A percentile compares a stretch with the other conserved stretches of the same genome.
Evolutionary conservation across 2,113 vertebrate species (phyloP).

Genomic region (Lontra canadensis): DNA sequence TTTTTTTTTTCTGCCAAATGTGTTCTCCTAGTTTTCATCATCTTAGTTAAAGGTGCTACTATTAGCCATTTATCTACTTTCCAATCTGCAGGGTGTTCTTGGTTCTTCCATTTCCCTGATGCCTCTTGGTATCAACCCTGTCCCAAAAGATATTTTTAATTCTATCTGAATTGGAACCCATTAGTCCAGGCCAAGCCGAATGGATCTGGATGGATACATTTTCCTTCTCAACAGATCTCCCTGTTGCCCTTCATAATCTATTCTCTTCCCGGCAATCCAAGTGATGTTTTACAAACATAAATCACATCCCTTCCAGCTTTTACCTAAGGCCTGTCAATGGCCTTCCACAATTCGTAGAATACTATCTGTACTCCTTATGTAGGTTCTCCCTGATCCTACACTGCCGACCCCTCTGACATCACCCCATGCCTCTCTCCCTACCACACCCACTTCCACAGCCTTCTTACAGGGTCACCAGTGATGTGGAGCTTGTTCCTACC

Average conservation of each 20-base stretch:
- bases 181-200: background rate
- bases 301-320: background rate
- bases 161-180: background rate
- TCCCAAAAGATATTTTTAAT: background rate
- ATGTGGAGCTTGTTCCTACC: background rate
- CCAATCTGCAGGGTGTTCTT: background rate
- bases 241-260: background rate
- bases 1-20: background rate
- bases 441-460: background rate
- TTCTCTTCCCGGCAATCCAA: background rate
- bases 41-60: background rate
- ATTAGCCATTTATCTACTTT: background rate
- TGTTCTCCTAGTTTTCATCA: background rate
- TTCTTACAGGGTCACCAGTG: background rate
- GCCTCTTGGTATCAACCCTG: background rate
- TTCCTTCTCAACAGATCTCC: background rate
- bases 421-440: background rate
- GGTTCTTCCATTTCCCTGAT: background rate
- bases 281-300: background rate
- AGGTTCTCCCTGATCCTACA: background rate
- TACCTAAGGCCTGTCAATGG: background rate
- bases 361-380: background rate
- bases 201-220: background rate
- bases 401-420: background rate
- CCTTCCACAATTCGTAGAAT: background rate